These are phyloP conservation scores for Helicoverpa armigera DNA, from an alignment of 1,140 invertebrate species.

Conservation along the genomic window DNA sequence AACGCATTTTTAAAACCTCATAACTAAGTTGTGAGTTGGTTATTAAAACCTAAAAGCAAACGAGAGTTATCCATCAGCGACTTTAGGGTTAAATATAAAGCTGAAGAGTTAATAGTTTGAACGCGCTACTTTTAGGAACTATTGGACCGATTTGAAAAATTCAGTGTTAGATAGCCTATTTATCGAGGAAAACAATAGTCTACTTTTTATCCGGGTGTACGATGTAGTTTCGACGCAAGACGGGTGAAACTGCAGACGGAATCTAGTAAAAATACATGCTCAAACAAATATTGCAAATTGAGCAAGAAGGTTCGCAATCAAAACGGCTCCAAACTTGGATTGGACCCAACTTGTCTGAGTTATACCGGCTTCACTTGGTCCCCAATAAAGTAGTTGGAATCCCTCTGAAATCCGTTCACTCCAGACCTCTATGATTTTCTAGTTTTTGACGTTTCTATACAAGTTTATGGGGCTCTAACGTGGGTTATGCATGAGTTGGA, in stretches of 20 bases:
- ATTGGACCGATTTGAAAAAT: background rate
- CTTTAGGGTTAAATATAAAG: too few species aligned
- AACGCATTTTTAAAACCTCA: background rate
- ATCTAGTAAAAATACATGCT: constrained; percentile 1
- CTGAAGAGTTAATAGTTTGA: too few species aligned
- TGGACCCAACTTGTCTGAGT: constrained; percentile 58
- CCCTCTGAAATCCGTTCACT: constrained; percentile 49
- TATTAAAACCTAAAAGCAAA: too few species aligned
- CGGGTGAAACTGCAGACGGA: too few species aligned
- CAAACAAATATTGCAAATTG: constrained; percentile 47
- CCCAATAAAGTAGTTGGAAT: constrained; percentile 61
- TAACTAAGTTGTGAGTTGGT: too few species aligned
- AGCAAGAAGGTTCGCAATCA: constrained; percentile 54
- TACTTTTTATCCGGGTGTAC: too few species aligned
- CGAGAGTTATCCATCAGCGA: too few species aligned
- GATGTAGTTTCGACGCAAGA: too few species aligned
- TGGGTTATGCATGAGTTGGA: constrained; percentile 23
- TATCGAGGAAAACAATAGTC: background rate
- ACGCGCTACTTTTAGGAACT: too few species aligned
- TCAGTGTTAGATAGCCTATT: background rate
- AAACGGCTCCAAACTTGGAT: constrained; percentile 53
- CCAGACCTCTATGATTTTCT: constrained; percentile 39
- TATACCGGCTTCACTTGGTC: constrained; percentile 52
- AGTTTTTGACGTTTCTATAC: constrained; percentile 48
- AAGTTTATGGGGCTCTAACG: constrained; percentile 36